Evolutionary conservation across 2,888 invertebrate genomes (phyloP), one percentile per base, ranked within the genome.

Genomic region (Acronicta leporina): DNA sequence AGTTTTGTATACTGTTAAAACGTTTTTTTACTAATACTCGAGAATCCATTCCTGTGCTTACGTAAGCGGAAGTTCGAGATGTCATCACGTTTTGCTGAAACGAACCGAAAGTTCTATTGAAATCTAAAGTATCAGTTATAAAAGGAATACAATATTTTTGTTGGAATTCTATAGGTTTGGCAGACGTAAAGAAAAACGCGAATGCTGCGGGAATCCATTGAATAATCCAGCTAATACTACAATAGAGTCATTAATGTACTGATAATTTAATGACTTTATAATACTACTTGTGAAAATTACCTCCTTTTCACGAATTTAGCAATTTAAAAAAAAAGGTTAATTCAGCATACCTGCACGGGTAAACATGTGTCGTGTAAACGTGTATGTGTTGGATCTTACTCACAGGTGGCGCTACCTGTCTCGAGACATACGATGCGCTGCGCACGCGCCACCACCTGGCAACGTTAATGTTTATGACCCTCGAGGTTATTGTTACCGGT

Each of bases 391-490:
- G 53, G 33, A 47, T 65, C 55, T 68, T 60, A 20, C 60, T 54
- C 27, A 56, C 73, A 76, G 63, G 63, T 73, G 74, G 68, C 73
- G 61, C 69, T 45, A 73, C 55, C 47, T 53, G 60, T 15, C 41
- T 38, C 42, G 44, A 20, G 20, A 41, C 52, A 71, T 55, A 42
- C 49, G 55, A 56, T 73, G 56, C 61, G 40, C 6, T 53, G 72
- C 73, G 76, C 35, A 53, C 53, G 68, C 73, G 76, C 76, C 55
- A 14, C 49, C 63, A 62, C 42, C 61, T 72, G 62, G 61, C 54
- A 57, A 53, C 49, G 13, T 16, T 30, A 44, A 49, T 67, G 49
- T 59, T 68, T 53, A 42, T 56, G 48, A 41, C 38, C 46, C 38
- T 20, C 40, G 52, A 43, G 47, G 56, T 61, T 62, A 46, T 47